phyloP scores from a whole-genome alignment of 2,797 vertebrate genomes.

The Hydrocynus forskahlii region DNA sequence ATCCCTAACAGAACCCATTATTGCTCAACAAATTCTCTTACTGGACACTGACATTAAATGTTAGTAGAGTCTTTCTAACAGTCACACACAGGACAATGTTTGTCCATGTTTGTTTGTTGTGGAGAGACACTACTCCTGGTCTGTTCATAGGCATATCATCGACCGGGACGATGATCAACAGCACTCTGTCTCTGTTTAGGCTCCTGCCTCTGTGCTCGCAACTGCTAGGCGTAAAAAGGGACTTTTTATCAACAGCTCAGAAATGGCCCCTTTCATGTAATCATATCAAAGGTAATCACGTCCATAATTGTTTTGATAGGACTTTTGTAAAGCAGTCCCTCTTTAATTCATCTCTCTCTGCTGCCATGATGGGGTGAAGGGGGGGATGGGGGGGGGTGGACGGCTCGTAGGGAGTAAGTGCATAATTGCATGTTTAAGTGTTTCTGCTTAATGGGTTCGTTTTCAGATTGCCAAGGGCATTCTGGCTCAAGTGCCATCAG shows the following conservation, averaged over 20 bases:
- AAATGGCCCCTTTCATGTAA: conserved; percentile 55
- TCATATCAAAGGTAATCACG: not conserved
- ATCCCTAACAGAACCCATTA: too few species aligned
- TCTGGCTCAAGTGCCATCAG: conserved; percentile 41
- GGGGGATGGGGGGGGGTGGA: not conserved
- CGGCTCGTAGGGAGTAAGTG: conserved; percentile 70
- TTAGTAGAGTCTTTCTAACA: too few species aligned
- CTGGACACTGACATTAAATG: too few species aligned
- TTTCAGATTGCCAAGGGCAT: conserved; percentile 72
- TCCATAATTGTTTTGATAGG: conserved; percentile 67
- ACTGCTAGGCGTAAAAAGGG: not conserved
- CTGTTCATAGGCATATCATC: not conserved
- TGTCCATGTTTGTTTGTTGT: not conserved
- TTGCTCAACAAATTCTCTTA: too few species aligned
- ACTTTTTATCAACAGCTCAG: not conserved
- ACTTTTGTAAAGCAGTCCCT: conserved; percentile 49
- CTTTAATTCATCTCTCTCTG: conserved; percentile 40
- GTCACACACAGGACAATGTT: too few species aligned
- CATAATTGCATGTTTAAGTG: conserved; percentile 81
- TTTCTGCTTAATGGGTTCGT: conserved; percentile 78
- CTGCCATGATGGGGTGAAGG: not conserved
- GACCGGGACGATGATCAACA: not conserved
- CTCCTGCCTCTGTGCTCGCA: not conserved
- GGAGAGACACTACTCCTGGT: too few species aligned
- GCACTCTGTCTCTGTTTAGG: conserved; percentile 35